phyloP scores from a whole-genome alignment of 2,888 invertebrate species.

The Sthenelais limicola region DNA sequence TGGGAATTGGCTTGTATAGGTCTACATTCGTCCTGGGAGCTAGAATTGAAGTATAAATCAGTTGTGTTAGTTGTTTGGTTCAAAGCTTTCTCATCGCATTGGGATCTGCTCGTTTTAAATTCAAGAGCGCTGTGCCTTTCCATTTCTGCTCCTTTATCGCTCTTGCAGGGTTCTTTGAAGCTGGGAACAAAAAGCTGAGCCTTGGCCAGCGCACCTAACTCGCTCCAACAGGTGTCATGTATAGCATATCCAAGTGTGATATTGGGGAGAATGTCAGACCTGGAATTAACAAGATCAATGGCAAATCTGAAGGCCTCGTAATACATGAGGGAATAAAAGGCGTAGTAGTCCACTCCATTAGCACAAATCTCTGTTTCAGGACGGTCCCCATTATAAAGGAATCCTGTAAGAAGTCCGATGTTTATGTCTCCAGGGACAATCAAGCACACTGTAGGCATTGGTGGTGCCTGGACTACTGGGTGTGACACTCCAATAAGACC shows the following conservation, averaged over 20 bases:
- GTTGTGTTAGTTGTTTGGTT: too few relatives aligned
- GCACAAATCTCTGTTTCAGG: not conserved
- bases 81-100: too few relatives aligned
- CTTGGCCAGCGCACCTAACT: constrained; percentile 4
- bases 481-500: too few relatives aligned
- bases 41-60: too few relatives aligned
- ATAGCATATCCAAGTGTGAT: constrained; percentile 2
- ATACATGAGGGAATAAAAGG: constrained; percentile 9
- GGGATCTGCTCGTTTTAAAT: too few relatives aligned
- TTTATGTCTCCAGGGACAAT: constrained; percentile 3
- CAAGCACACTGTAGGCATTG: not conserved
- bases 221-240: constrained; percentile 14
- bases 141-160: too few relatives aligned
- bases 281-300: not conserved
- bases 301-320: constrained; percentile 1
- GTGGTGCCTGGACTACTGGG: not conserved
- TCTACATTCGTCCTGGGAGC: too few relatives aligned
- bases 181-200: constrained; percentile 1
- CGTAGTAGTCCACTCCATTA: not conserved
- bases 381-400: not conserved
- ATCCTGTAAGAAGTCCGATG: constrained; percentile 4
- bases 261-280: not conserved
- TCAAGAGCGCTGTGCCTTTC: too few relatives aligned
- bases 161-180: too few relatives aligned
- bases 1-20: too few relatives aligned